These are phyloP conservation scores for Manduca sexta DNA, from an alignment of 1,140 invertebrate genomes.

Conservation along the genomic window DNA sequence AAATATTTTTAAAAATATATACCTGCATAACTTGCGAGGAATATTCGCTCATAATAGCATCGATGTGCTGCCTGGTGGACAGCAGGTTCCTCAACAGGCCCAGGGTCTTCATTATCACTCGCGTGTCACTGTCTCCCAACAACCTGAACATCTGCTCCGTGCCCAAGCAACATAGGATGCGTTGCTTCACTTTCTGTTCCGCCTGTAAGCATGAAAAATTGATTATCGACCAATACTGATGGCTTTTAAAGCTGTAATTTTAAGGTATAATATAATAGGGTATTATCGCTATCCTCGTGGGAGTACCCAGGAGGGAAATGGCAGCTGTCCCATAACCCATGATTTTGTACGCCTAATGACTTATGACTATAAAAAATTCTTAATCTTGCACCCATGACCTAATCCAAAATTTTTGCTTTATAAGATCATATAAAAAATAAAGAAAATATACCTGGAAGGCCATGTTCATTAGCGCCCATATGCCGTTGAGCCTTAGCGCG, in stretches of 20 bases:
- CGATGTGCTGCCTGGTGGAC: slow-evolving; percentile 91
- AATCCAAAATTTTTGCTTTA: too few relatives aligned
- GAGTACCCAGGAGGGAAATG: too few relatives aligned
- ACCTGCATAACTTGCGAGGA: slow-evolving; percentile 93
- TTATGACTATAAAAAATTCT: too few relatives aligned
- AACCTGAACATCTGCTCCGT: slow-evolving; percentile 93
- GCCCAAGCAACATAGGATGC: slow-evolving; percentile 87
- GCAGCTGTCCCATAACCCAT: too few relatives aligned
- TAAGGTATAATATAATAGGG: too few relatives aligned
- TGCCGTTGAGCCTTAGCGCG: slow-evolving; percentile 88
- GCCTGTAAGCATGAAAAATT: slow-evolving; percentile 77
- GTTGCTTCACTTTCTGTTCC: slow-evolving; percentile 90
- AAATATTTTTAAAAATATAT: slow-evolving; percentile 2
- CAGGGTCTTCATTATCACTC: slow-evolving; percentile 93
- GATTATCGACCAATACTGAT: too few relatives aligned
- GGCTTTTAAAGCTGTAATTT: too few relatives aligned
- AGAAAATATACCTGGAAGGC: slow-evolving; percentile 75
- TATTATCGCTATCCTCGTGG: too few relatives aligned
- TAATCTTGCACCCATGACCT: too few relatives aligned
- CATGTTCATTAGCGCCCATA: slow-evolving; percentile 91
- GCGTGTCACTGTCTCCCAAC: slow-evolving; percentile 86
- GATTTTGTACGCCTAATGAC: too few relatives aligned
- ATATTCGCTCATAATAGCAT: slow-evolving; percentile 91
- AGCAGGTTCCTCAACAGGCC: slow-evolving; percentile 91
- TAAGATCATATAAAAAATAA: too few relatives aligned